Base-by-base conservation (phyloP, 2,888 invertebrate species). In the Zaprionus lineosus region DNA sequence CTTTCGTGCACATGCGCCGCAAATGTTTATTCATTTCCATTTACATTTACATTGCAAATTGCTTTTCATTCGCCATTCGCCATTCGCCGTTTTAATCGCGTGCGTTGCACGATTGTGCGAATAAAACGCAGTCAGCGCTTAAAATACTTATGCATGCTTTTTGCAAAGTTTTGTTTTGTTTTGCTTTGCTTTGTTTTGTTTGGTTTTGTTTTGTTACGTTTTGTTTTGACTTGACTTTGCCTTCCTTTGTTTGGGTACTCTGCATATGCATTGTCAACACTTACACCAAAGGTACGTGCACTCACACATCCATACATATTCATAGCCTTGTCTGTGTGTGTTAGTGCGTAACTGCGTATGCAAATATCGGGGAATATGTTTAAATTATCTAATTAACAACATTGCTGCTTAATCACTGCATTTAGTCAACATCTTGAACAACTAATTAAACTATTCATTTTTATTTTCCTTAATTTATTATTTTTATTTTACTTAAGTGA, bases 41-140 rank as follows among this genome's bases (percentile, higher is more conserved):
- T 64, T 50, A 46, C 69, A 72, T 74, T 77, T 76, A 73, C 77
- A 77, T 76, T 76, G 77, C 74, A 81, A 77, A 77, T 84, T 79
- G 55, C 68, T 81, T 72, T 81, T 60, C 67, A 79, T 74, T 73
- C 39, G 63, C 57, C 53, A 52, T 70, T 69, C 62, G 11, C 26
- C 26, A 41, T 16, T 52, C 46, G 57, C 44, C 47, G 53, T 34
- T 74, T 78, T 67, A 70, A 78, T 74, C 74, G 74, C 74, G 74
- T 74, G 74, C 74, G 58, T 48, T 64, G 55, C 40, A 31, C 62
- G 72, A 67, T 68, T 73, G 74, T 73, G 69, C 58, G 73, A 73
- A 56, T 47, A 47, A 69, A 69, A 50, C 61, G 52, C 59, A 73
- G 55, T 31, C 53, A 52, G 24, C 61, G 37, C 50, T 71, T 52